Evolutionary conservation across 2,797 vertebrate species (phyloP).

Genomic region (Echiichthys vipera): DNA sequence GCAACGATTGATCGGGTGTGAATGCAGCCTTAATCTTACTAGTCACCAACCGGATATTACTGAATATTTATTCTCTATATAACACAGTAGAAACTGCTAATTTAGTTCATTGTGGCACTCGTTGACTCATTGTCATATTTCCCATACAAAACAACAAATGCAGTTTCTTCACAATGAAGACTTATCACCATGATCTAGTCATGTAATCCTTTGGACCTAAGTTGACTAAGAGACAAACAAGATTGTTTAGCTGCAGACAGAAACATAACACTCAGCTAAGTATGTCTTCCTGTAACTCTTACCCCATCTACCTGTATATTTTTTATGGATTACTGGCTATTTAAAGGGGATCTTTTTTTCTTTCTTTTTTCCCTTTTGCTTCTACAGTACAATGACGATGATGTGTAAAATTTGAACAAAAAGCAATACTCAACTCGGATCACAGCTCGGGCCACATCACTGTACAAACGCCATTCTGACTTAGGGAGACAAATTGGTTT

Average conservation of each 20-base stretch:
- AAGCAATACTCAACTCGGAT: slow-evolving; percentile 43
- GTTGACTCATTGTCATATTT: slow-evolving; percentile 15
- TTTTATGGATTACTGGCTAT: slow-evolving; percentile 17
- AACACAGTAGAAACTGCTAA: slow-evolving; percentile 34
- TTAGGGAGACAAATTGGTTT: slow-evolving; percentile 58
- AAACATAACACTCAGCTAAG: slow-evolving; percentile 33
- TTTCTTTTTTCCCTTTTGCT: slow-evolving; percentile 4
- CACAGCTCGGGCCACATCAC: slow-evolving; percentile 52
- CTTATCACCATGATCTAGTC: slow-evolving; percentile 46
- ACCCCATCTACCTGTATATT: background rate
- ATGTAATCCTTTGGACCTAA: slow-evolving; percentile 45
- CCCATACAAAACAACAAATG: slow-evolving; percentile 18
- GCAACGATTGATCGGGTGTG: too few relatives aligned
- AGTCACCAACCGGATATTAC: slow-evolving; percentile 31
- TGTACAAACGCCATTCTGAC: slow-evolving; percentile 57
- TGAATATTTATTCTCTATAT: slow-evolving; percentile 28
- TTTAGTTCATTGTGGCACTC: slow-evolving; percentile 20
- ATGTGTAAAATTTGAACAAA: slow-evolving; percentile 43
- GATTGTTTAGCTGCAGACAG: slow-evolving; percentile 46
- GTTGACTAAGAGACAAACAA: slow-evolving; percentile 48
- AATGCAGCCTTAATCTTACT: background rate
- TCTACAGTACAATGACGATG: slow-evolving; percentile 27
- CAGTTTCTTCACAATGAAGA: slow-evolving; percentile 36
- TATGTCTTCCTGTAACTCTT: background rate
- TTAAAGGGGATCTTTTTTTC: slow-evolving; percentile 16